These are phyloP conservation scores for Notolabrus celidotus DNA, from an alignment of 2,797 vertebrate species.

Conservation along the genomic window DNA sequence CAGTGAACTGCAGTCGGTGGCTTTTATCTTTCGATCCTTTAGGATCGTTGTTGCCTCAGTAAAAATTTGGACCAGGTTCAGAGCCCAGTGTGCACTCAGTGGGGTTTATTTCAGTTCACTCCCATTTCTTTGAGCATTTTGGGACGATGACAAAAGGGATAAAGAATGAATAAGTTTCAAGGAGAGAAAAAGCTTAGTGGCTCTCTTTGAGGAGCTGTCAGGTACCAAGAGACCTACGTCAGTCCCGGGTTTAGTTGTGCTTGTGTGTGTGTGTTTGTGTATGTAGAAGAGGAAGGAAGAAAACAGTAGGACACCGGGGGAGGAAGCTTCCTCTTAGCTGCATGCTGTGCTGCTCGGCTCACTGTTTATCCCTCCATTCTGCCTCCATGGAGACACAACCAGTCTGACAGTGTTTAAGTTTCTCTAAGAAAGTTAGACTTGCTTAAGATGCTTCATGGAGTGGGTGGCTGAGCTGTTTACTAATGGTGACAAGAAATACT, in stretches of 20 bases:
- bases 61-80: constrained; percentile 42
- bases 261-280: constrained; percentile 45
- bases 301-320: constrained; percentile 57
- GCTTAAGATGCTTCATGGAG: constrained; percentile 39
- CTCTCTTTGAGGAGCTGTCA: constrained; percentile 46
- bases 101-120: constrained; percentile 41
- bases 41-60: constrained; percentile 32
- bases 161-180: constrained; percentile 45
- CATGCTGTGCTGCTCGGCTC: constrained; percentile 25
- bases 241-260: constrained; percentile 38
- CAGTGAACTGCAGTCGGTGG: constrained; percentile 56
- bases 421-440: constrained; percentile 23
- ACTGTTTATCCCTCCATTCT: constrained; percentile 44
- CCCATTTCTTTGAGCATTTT: constrained; percentile 46
- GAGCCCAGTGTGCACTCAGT: constrained; percentile 39
- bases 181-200: constrained; percentile 47
- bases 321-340: constrained; percentile 63
- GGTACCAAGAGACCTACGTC: constrained; percentile 43
- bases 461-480: constrained; percentile 38
- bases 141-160: constrained; percentile 34
- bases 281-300: constrained; percentile 51
- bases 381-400: constrained; percentile 49
- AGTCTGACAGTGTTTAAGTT: constrained; percentile 40
- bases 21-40: constrained; percentile 38
- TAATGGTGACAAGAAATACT: neutral